Percentiles rank a stretch among this genome's conserved stretches.
These are phyloP conservation scores for Mus spicilegus DNA, from an alignment of 2,113 vertebrate species.

Conservation along the genomic window DNA sequence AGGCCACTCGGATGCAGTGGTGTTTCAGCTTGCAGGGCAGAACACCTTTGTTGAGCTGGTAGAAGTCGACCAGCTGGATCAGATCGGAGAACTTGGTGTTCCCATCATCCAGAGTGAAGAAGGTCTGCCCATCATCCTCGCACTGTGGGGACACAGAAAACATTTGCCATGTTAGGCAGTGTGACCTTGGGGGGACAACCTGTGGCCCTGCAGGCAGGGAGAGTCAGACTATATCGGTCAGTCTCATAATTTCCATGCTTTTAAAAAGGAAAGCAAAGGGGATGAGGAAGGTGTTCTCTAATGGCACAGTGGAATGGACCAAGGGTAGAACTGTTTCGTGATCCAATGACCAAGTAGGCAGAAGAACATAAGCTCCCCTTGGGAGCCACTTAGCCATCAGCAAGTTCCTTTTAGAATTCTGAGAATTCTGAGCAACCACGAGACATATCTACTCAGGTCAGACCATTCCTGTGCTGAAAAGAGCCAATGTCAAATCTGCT, in stretches of 20 bases:
- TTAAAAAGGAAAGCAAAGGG: no score
- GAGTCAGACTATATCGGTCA: no score
- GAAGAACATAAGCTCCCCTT: background rate
- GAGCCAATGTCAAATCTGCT: background rate
- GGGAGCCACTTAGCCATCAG: accelerated
- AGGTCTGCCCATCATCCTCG: conserved; percentile 96
- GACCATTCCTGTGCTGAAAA: background rate
- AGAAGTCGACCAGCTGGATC: conserved; percentile 99
- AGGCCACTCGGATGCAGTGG: conserved; percentile 98
- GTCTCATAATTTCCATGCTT: no score
- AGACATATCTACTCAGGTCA: background rate
- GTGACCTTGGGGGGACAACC: accelerated
- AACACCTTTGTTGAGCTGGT: conserved; percentile 99
- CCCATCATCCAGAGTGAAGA: conserved; percentile 98
- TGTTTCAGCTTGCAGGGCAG: conserved; percentile 99
- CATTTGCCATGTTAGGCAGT: conserved; percentile 35
- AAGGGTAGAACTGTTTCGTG: background rate
- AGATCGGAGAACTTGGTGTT: conserved; percentile 99
- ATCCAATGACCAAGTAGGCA: background rate
- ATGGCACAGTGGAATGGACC: background rate
- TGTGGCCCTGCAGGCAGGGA: no score
- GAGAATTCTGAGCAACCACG: background rate
- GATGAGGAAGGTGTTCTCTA: no score
- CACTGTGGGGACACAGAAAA: conserved; percentile 87
- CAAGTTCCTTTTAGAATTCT: background rate